phyloP scores from a whole-genome alignment of 2,113 vertebrate genomes.

The Pangasianodon hypophthalmus region DNA sequence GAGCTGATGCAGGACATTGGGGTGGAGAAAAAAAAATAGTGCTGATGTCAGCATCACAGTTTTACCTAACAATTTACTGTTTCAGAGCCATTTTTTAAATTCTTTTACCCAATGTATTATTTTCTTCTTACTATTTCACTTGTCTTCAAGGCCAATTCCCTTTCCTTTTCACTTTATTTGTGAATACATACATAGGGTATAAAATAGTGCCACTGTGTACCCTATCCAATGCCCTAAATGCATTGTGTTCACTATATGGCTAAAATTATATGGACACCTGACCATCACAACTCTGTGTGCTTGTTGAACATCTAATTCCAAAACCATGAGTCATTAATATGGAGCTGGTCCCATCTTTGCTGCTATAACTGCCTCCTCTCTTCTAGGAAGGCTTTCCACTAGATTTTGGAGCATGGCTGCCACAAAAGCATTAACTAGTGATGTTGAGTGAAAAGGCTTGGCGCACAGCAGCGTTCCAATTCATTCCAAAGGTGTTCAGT shows the following conservation, averaged over 20 bases:
- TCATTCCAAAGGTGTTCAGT: background rate
- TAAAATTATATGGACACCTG: no score
- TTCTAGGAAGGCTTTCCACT: background rate
- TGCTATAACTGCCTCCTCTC: background rate
- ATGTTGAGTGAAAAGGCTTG: background rate
- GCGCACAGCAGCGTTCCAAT: background rate
- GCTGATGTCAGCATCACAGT: background rate
- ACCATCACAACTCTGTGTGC: background rate
- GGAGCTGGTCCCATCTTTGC: background rate
- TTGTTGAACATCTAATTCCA: background rate
- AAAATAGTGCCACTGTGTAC: background rate
- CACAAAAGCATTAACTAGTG: background rate
- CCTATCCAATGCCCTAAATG: background rate
- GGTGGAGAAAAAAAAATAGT: background rate
- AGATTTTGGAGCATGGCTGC: background rate
- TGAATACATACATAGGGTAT: background rate
- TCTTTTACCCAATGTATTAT: background rate
- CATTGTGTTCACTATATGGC: background rate
- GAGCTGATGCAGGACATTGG: background rate
- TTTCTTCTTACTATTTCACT: background rate
- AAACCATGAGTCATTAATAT: background rate
- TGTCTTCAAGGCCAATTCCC: background rate
- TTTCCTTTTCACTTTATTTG: background rate
- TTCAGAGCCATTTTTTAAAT: background rate
- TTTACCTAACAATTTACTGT: background rate